Percentiles rank a stretch among this genome's conserved stretches.
Evolutionary conservation across 2,113 vertebrate genomes (phyloP).

Genomic region (Dunckerocampus dactyliophorus): DNA sequence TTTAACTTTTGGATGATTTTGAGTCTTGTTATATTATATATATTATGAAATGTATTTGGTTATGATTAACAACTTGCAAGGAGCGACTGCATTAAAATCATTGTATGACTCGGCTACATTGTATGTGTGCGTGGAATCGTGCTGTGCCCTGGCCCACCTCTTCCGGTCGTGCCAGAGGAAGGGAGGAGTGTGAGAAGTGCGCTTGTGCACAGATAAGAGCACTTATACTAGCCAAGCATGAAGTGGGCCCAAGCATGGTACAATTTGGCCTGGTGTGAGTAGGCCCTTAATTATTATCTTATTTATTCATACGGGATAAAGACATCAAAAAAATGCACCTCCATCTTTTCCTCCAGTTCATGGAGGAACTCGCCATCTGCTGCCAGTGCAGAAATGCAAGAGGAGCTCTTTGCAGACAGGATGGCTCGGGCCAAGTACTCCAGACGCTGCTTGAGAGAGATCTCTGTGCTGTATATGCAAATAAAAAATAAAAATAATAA

Average conservation of each 20-base stretch:
- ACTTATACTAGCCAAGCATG: background rate
- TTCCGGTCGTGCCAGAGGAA: too few species aligned
- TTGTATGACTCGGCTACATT: too few species aligned
- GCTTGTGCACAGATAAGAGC: too few species aligned
- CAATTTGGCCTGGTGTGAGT: background rate
- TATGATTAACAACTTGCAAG: too few species aligned
- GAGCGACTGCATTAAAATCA: too few species aligned
- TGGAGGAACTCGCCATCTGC: slow-evolving; percentile 96
- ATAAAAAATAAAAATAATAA: background rate
- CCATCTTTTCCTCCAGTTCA: slow-evolving; percentile 96
- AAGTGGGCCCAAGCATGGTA: background rate
- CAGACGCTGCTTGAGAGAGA: slow-evolving; percentile 89
- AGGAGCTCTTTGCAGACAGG: slow-evolving; percentile 95
- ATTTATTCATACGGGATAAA: background rate
- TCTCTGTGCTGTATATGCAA: slow-evolving; percentile 81
- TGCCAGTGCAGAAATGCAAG: slow-evolving; percentile 83
- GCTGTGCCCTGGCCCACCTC: too few species aligned
- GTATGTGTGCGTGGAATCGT: too few species aligned
- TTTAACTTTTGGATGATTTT: too few species aligned
- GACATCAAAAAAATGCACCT: slow-evolving; percentile 67
- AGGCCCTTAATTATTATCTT: too few species aligned
- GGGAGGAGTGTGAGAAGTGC: too few species aligned
- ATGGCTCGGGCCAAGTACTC: slow-evolving; percentile 96
- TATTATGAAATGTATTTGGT: too few species aligned
- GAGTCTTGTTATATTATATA: too few species aligned